Evolutionary conservation across 2,113 vertebrate species (phyloP).

Genomic region (Pluvialis apricaria): DNA sequence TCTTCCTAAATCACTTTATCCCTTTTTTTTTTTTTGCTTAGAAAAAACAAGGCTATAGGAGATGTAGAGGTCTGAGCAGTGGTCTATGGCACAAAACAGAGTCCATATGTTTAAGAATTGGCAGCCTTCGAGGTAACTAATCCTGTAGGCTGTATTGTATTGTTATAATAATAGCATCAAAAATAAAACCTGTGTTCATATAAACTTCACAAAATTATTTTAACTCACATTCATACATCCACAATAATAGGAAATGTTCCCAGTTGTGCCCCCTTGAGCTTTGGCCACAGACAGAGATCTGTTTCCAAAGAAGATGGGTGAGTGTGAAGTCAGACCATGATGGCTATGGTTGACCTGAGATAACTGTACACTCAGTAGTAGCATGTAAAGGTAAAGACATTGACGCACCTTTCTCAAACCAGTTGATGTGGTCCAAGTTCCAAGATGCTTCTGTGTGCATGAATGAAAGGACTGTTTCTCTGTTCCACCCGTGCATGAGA

Average conservation of each 20-base stretch:
- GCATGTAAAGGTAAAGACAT: background rate
- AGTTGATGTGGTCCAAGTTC: background rate
- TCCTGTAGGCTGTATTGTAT: background rate
- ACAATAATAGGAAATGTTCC: background rate
- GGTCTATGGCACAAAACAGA: background rate
- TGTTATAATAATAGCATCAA: background rate
- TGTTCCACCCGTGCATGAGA: background rate
- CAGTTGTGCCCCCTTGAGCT: background rate
- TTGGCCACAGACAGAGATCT: background rate
- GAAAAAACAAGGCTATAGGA: conserved; percentile 29
- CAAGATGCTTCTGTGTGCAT: background rate
- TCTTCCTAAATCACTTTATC: conserved; percentile 77
- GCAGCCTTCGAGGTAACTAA: background rate
- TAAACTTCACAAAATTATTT: background rate
- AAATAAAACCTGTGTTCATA: background rate
- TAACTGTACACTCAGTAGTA: background rate
- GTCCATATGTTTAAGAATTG: background rate
- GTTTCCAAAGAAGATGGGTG: background rate
- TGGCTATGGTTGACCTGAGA: background rate
- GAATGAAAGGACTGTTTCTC: background rate
- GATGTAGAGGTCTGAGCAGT: background rate
- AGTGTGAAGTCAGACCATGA: background rate
- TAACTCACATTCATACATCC: background rate
- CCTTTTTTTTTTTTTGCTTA: conserved; percentile 19
- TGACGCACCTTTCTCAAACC: background rate